These are phyloP conservation scores for Drosophila ananassae DNA, from an alignment of 1,140 invertebrate genomes.

Conservation along the genomic window DNA sequence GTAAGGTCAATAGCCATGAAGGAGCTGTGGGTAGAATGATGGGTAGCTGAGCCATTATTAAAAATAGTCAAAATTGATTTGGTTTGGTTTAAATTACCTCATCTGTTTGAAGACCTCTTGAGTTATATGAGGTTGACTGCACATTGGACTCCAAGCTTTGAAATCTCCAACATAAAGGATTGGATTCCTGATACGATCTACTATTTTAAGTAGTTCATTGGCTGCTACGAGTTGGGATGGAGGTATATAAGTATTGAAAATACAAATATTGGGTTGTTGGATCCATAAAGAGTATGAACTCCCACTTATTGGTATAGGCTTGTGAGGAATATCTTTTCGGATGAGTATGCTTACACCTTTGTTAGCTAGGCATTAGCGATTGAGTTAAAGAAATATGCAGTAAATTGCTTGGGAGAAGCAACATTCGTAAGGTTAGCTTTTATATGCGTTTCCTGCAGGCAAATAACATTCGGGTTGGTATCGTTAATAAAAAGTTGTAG, in stretches of 20 bases:
- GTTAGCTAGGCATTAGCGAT: not conserved
- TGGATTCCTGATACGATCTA: not conserved
- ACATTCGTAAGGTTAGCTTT: not conserved
- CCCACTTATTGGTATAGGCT: not conserved
- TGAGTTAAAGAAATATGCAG: not conserved
- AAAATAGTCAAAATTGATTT: too few species aligned
- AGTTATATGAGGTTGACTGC: not conserved
- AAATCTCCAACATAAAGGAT: not conserved
- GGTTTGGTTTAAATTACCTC: too few species aligned
- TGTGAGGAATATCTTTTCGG: not conserved
- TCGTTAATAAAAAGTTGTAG: constrained; percentile 4
- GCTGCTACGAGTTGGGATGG: not conserved
- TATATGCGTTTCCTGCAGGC: not conserved
- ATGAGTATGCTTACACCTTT: not conserved
- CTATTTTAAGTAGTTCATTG: not conserved
- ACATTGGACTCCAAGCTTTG: not conserved
- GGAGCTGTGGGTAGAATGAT: too few species aligned
- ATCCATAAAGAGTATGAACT: not conserved
- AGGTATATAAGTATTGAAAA: not conserved
- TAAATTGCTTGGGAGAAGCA: not conserved
- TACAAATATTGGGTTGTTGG: not conserved
- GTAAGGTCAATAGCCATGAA: too few species aligned
- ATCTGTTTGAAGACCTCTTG: not conserved
- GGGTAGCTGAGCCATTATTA: too few species aligned
- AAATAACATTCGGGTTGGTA: constrained; percentile 1